These are phyloP conservation scores for Polypterus bichir DNA, from an alignment of 2,113 vertebrate genomes.

Conservation along the genomic window DNA sequence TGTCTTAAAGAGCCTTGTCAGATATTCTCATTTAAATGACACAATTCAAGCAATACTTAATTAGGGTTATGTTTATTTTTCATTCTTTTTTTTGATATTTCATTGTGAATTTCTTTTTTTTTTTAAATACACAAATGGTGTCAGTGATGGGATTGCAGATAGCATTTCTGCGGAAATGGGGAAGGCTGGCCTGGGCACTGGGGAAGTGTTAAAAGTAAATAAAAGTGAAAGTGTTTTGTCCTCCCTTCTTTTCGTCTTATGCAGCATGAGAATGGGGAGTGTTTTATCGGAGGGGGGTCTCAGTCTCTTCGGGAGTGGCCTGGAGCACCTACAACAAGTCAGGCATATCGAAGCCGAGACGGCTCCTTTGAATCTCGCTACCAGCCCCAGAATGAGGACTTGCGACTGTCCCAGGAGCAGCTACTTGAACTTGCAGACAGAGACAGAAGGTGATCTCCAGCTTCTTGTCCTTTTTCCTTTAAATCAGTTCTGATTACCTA, in stretches of 20 bases:
- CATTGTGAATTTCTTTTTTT: too few relatives aligned
- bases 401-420: conserved; percentile 75
- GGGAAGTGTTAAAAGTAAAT: not conserved
- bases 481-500: too few relatives aligned
- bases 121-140: too few relatives aligned
- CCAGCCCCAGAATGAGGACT: conserved; percentile 83
- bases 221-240: not conserved
- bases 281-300: conserved; percentile 46
- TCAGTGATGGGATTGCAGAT: too few relatives aligned
- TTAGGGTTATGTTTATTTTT: too few relatives aligned
- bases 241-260: too few relatives aligned
- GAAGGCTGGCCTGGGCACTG: not conserved
- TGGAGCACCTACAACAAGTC: conserved; percentile 44
- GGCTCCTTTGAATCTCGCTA: conserved; percentile 79
- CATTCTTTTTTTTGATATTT: too few relatives aligned
- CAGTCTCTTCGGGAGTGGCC: conserved; percentile 57
- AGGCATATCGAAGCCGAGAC: conserved; percentile 62
- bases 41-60: too few relatives aligned
- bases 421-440: conserved; percentile 79
- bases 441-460: conserved; percentile 59
- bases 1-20: too few relatives aligned
- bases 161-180: too few relatives aligned
- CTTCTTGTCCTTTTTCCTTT: too few relatives aligned
- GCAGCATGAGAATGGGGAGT: conserved; percentile 77
- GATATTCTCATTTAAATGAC: too few relatives aligned